Percentiles rank a stretch among this genome's conserved stretches.
Conservation (phyloP, 2,797 vertebrate genomes). For the Sphenodon punctatus region DNA sequence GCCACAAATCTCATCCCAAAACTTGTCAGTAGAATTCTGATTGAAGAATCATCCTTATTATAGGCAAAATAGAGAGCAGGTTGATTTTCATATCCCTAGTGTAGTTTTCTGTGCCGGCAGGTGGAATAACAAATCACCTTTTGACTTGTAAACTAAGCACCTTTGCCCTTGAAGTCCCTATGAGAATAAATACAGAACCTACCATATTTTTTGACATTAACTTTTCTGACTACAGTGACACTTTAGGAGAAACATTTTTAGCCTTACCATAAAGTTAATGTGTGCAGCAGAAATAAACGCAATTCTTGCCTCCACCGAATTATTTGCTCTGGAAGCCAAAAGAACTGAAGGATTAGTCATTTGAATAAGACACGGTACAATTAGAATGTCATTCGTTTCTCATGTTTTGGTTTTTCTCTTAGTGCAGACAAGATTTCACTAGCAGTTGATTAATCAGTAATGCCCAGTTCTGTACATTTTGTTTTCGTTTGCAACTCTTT, state of each 20-base stretch:
- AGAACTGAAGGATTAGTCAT: no score
- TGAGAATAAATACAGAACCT: not conserved
- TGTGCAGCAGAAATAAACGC: not conserved
- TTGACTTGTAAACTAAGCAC: not conserved
- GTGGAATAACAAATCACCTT: not conserved
- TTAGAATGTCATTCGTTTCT: not conserved
- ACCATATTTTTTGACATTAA: not conserved
- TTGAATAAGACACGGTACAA: not conserved
- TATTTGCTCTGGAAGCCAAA: not conserved
- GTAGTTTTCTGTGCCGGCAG: not conserved
- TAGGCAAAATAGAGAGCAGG: not conserved
- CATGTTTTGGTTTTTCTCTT: fast-evolving
- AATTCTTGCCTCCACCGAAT: not conserved
- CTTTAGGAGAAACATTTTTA: not conserved
- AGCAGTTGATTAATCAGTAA: not conserved
- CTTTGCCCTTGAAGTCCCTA: not conserved
- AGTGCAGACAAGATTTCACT: not conserved
- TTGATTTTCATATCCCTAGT: not conserved
- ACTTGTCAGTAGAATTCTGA: not conserved
- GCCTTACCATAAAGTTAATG: not conserved
- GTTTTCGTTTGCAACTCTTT: not conserved
- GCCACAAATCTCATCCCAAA: not conserved
- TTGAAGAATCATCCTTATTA: no score
- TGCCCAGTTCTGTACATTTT: not conserved
- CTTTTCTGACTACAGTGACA: not conserved